Base-by-base conservation (phyloP, 2,888 invertebrate genomes). In the Tanytarsus gracilentus region DNA sequence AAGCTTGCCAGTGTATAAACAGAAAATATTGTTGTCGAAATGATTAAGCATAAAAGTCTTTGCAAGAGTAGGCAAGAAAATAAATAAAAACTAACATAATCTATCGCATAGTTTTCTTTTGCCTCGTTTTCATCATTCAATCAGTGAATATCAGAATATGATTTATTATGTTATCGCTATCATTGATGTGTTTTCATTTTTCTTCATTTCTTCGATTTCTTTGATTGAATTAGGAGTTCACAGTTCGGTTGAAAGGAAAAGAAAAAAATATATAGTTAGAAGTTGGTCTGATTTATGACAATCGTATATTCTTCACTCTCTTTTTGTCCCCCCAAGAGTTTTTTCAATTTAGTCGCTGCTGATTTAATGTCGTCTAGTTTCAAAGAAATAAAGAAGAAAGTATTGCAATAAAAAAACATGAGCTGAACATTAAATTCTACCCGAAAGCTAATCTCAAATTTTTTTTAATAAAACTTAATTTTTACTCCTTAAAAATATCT, bases 31-130 rank as follows among this genome's bases (percentile, higher is more conserved):
- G 44, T 48, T 58, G 40, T 44, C 26, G 56, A 56, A 58, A 58
- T 58, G 58, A 58, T 58, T 58, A 44, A 58, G 58, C 58, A 58
- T 48, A 48, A 58, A 58, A 58, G n/a, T n/a, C n/a, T n/a, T 18
- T 18, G 23, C 23, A 18, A 44, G 11, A 44, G 21, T 11, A 44
- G 2, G 21, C 3, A 40, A 56, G 5, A 33, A 40, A 58, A 40
- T 26, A 39, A 58, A 56, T 16, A 48, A 25, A 58, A 58, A 33
- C 33, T 33, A 33, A 33, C 33, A 33, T 33, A 33, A 33, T 33
- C 33, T 33, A 33, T 33, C n/a, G 33, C 33, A 33, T 33, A 33
- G 33, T 33, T 33, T 33, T 33, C 21, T 50, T 50, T 27, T 29
- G 16, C 8, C 11, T 53, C 26, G 23, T 11, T 52, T 52, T 52